Conservation (phyloP, 2,888 invertebrate genomes). For the Lamellibrachia satsuma region DNA sequence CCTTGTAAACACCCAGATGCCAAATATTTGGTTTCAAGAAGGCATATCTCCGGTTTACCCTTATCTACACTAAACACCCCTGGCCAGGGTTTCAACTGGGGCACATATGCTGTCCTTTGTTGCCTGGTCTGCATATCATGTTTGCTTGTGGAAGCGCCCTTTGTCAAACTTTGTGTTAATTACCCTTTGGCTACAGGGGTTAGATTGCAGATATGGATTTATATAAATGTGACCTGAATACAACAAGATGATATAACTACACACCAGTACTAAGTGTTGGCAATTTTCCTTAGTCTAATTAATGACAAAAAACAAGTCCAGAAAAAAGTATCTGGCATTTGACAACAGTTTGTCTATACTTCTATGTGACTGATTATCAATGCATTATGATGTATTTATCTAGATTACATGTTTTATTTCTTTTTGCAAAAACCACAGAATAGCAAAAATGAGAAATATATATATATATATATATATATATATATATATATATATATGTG, state of each 20-base stretch:
- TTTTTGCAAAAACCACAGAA: background rate
- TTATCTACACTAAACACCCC: background rate
- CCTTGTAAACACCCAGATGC: background rate
- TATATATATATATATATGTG: no score
- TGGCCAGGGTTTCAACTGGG: background rate
- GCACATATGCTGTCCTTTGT: constrained; percentile 5
- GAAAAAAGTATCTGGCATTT: background rate
- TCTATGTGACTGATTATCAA: background rate
- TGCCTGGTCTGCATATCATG: background rate
- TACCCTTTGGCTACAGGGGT: constrained; percentile 6
- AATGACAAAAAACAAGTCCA: background rate
- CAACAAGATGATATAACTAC: background rate
- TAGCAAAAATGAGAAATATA: no score
- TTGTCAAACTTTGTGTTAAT: constrained; percentile 3
- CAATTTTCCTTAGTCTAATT: background rate
- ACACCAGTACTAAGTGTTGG: background rate
- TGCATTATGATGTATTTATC: background rate
- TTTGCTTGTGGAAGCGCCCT: background rate
- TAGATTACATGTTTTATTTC: background rate
- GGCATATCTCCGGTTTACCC: constrained; percentile 1
- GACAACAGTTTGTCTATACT: background rate
- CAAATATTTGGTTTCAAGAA: constrained; percentile 13
- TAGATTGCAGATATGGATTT: constrained; percentile 6
- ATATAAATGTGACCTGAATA: background rate
- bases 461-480: no score